phyloP scores from a whole-genome alignment of 2,113 vertebrate genomes.

The Columba livia region DNA sequence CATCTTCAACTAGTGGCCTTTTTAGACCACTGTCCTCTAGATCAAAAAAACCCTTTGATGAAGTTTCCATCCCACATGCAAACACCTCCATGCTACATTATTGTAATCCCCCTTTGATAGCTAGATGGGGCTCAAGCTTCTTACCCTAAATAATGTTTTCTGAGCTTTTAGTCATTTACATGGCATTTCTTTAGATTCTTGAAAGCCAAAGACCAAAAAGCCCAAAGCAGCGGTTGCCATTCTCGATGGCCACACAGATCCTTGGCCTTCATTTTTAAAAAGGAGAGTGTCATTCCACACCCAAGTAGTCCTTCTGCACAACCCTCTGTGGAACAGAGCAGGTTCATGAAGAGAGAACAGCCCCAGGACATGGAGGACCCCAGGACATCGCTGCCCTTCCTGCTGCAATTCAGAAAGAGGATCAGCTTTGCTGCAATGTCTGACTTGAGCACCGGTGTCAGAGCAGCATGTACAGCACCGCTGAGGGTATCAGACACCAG shows the following conservation, averaged over 20 bases:
- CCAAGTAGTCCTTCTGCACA: neutral
- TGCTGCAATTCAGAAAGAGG: neutral
- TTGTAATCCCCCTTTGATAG: neutral
- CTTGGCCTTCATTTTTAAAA: neutral
- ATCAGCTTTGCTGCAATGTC: neutral
- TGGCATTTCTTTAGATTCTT: neutral
- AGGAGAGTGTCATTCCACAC: neutral
- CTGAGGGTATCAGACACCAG: fast-evolving
- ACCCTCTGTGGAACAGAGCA: fast-evolving
- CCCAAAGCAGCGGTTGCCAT: neutral
- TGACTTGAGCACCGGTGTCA: no score
- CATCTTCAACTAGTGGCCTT: neutral
- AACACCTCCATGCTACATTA: neutral
- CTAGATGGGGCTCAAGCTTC: neutral
- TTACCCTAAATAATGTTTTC: neutral
- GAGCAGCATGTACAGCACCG: fast-evolving
- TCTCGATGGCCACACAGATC: neutral
- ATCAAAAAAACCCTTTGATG: neutral
- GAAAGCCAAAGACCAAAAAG: neutral
- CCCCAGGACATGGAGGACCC: neutral
- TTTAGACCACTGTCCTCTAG: no score
- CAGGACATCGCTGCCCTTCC: neutral
- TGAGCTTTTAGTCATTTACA: neutral
- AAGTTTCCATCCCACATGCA: neutral
- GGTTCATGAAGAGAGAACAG: neutral